phyloP scores from a whole-genome alignment of 2,888 invertebrate species.

The Tupiocoris notatus region DNA sequence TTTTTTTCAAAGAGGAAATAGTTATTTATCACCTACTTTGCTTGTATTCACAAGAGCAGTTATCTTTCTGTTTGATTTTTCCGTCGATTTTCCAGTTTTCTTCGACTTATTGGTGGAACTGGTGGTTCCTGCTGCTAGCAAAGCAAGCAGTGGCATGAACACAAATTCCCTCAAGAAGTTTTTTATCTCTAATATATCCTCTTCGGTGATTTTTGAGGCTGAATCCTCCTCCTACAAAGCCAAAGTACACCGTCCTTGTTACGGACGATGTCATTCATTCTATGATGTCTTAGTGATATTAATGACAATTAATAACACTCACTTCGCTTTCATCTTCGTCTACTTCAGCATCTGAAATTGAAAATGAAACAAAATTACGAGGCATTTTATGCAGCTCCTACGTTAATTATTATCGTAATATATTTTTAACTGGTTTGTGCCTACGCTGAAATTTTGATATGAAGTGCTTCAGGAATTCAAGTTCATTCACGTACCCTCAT shows the following conservation, averaged over 20 bases:
- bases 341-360: conserved; percentile 7
- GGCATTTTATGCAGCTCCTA: too few relatives aligned
- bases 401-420: too few relatives aligned
- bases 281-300: not conserved
- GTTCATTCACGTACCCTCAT: not conserved
- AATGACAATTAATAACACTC: not conserved
- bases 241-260: conserved; percentile 4
- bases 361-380: too few relatives aligned
- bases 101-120: not conserved
- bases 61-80: not conserved
- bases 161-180: conserved; percentile 25
- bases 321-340: conserved; percentile 10
- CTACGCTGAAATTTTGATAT: too few relatives aligned
- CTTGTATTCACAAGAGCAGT: not conserved
- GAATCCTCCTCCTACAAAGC: conserved; percentile 28
- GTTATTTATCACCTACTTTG: conserved; percentile 1
- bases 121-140: not conserved
- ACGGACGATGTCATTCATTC: not conserved
- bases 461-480: too few relatives aligned
- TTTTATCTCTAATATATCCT: conserved; percentile 13
- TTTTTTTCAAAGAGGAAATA: not conserved
- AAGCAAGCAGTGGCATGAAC: conserved; percentile 12
- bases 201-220: conserved; percentile 1
- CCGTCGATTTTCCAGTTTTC: not conserved
- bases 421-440: too few relatives aligned